phyloP scores from a whole-genome alignment of 2,888 invertebrate genomes.

The Apodemia hepburni region DNA sequence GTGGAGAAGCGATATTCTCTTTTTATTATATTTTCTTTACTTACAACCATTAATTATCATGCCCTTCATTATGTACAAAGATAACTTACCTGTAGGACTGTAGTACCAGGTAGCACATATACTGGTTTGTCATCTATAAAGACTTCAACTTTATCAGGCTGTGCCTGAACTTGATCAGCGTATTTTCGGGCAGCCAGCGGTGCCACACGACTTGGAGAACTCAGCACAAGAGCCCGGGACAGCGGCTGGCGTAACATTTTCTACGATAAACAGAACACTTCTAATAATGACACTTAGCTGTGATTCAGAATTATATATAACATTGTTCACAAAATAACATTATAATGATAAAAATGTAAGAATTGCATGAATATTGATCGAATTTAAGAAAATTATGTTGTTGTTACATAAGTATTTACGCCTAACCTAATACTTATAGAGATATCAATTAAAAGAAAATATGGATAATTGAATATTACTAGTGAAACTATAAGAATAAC shows the following conservation, averaged over 20 bases:
- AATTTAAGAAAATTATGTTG: conserved; percentile 37
- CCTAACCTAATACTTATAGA: conserved; percentile 59
- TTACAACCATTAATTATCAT: too few species aligned
- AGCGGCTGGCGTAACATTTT: conserved; percentile 90
- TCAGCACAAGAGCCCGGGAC: conserved; percentile 82
- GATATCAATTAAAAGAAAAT: conserved; percentile 3
- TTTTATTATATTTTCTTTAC: too few species aligned
- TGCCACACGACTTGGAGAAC: conserved; percentile 58
- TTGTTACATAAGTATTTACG: conserved; percentile 74
- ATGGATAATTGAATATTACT: not conserved
- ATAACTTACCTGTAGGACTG: conserved; percentile 91
- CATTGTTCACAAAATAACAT: not conserved
- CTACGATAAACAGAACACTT: conserved; percentile 41
- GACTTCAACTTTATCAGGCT: conserved; percentile 92
- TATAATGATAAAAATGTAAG: conserved; percentile 33
- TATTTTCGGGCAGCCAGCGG: conserved; percentile 67
- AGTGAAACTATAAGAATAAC: not conserved
- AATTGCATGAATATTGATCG: conserved; percentile 24
- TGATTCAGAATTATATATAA: not conserved
- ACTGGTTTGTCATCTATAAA: conserved; percentile 98
- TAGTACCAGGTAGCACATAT: conserved; percentile 96
- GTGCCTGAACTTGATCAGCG: conserved; percentile 70
- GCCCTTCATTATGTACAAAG: too few species aligned
- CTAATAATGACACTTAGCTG: conserved; percentile 11
- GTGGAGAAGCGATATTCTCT: too few species aligned